phyloP scores from a whole-genome alignment of 2,797 vertebrate species.

The Macropodus opercularis region DNA sequence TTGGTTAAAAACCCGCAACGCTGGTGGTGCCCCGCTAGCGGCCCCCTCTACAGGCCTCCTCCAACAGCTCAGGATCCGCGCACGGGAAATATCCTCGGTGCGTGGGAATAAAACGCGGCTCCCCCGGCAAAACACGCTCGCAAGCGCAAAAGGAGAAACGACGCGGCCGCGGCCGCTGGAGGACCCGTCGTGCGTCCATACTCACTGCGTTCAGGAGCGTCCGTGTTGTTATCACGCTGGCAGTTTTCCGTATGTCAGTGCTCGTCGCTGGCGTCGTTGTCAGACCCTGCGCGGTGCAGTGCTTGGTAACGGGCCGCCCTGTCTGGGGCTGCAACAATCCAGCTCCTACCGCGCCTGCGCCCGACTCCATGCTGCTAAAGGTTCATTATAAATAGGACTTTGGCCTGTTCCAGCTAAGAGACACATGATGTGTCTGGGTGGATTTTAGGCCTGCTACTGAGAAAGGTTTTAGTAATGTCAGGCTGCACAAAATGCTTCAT shows the following conservation, averaged over 20 bases:
- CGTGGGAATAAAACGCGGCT: slow-evolving; percentile 46
- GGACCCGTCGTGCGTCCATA: slow-evolving; percentile 18
- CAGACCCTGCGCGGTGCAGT: slow-evolving; percentile 69
- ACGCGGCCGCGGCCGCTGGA: rapidly evolving
- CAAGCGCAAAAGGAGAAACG: background rate
- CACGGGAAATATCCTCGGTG: slow-evolving; percentile 48
- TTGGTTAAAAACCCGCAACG: slow-evolving; percentile 52
- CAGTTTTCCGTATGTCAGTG: slow-evolving; percentile 56
- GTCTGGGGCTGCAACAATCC: slow-evolving; percentile 76
- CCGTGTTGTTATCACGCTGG: slow-evolving; percentile 63
- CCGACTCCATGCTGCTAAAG: slow-evolving; percentile 71
- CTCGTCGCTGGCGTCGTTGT: slow-evolving; percentile 62
- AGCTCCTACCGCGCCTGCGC: slow-evolving; percentile 73
- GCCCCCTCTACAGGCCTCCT: slow-evolving; percentile 78
- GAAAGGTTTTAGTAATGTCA: slow-evolving; percentile 34
- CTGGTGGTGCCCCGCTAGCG: slow-evolving; percentile 54
- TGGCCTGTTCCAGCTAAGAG: slow-evolving; percentile 50
- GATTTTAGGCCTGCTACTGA: slow-evolving; percentile 34
- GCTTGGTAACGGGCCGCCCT: slow-evolving; percentile 80
- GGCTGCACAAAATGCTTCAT: background rate
- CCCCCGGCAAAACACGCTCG: slow-evolving; percentile 7
- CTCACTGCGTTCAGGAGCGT: slow-evolving; percentile 72
- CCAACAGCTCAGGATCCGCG: slow-evolving; percentile 60
- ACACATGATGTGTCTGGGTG: slow-evolving; percentile 60
- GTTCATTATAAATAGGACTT: slow-evolving; percentile 77